Evolutionary conservation across 2,797 vertebrate genomes (phyloP).

Genomic region (Morelia viridis): DNA sequence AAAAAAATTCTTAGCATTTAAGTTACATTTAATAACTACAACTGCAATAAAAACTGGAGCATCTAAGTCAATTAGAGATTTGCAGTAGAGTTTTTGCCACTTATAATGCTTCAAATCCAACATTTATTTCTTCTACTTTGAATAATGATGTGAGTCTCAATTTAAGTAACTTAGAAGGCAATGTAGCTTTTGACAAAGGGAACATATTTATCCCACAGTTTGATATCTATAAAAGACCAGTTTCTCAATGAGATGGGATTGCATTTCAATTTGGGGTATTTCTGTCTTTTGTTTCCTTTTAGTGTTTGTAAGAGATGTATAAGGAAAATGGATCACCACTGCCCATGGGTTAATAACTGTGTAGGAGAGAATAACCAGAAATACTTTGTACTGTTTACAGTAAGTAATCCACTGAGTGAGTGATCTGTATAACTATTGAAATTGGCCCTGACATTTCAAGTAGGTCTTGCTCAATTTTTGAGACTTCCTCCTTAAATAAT

Average conservation of each 20-base stretch:
- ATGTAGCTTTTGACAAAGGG: slow-evolving; percentile 3
- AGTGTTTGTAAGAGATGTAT: slow-evolving; percentile 99
- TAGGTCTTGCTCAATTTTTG: not conserved
- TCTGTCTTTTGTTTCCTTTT: slow-evolving; percentile 48
- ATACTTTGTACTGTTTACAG: slow-evolving; percentile 98
- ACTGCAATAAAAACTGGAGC: slow-evolving; percentile 43
- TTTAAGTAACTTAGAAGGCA: slow-evolving; percentile 17
- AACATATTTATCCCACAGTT: not conserved
- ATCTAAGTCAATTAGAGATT: slow-evolving; percentile 33
- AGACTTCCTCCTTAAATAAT: not conserved
- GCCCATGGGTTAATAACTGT: slow-evolving; percentile 99
- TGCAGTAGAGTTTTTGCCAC: slow-evolving; percentile 11
- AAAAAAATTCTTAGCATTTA: not conserved
- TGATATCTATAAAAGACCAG: not conserved
- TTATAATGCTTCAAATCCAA: slow-evolving; percentile 50
- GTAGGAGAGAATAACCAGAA: slow-evolving; percentile 99
- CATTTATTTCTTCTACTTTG: slow-evolving; percentile 58
- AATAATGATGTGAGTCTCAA: slow-evolving; percentile 50
- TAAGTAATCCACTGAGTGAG: slow-evolving; percentile 73
- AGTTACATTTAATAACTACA: not conserved
- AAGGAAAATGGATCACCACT: slow-evolving; percentile 99
- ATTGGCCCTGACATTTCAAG: not conserved
- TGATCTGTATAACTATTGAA: not conserved
- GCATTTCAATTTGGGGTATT: not conserved
- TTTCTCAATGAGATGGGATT: not conserved